Evolutionary conservation across 2,113 vertebrate species (phyloP), one percentile per base, ranked within the genome.

Genomic region (Brachyhypopomus occidentalis): DNA sequence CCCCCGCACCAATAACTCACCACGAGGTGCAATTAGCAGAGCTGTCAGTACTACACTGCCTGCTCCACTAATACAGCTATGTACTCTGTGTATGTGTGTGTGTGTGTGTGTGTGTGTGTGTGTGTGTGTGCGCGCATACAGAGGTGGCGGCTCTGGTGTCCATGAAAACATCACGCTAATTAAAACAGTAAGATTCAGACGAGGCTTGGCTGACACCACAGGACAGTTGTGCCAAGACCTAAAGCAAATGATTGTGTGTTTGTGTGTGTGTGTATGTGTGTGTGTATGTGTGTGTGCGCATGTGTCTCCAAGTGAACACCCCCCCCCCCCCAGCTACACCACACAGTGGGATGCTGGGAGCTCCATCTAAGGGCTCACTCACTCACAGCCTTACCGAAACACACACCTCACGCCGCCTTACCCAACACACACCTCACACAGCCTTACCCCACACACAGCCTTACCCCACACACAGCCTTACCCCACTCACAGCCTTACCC

Each of bases 31-130:
- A 95, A 96, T 96, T 95, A 96, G 94, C 92, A 90, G 90, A 88
- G 88, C 93, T 94, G 95, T 96, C 95, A 95, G 93, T 96, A 94
- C 94, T 59, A 87, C 92, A 88, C 88, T 86, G 92, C 92, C 91
- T 92, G 95, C 94, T 91, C 95, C 94, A 93, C 94, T 96, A 95
- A 96, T 95, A 94, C 95, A 95, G 92, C 80, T 93, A 93, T 94
- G 95, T 95, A 96, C 71, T 52, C 60, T 74, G 38, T 38, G 38
- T 48, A 56, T 73, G 85, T 73, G 72, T 64, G 66, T 66, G 83
- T 60, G 79, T 38, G 67, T 27, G 67, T 19, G 62, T 36, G 17
- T 19, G 58, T 55, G 41, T 23, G 72, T 62, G 56, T 80, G 77
- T 59, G 60, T 58, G 67, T 78, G 41, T 78, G 48, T 78, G 76